A percentile compares a stretch with the other conserved stretches of the same genome.
phyloP scores from a whole-genome alignment of 2,113 vertebrate genomes.

The Heterocephalus glaber region DNA sequence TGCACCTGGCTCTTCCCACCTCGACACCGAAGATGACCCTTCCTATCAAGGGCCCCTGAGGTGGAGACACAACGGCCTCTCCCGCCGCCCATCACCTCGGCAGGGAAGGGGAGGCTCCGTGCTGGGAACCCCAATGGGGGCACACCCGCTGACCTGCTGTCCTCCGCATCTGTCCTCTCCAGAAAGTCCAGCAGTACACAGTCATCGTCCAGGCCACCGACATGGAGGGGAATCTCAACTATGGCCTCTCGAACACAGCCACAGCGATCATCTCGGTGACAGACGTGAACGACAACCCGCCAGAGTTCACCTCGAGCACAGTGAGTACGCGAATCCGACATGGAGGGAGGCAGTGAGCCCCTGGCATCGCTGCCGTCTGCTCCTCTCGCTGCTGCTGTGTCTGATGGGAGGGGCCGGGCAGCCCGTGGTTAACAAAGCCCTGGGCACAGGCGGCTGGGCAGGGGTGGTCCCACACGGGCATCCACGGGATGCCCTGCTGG shows the following conservation, averaged over 20 bases:
- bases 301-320: conserved; percentile 94
- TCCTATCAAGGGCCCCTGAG: accelerated
- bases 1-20: accelerated
- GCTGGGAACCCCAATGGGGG: not conserved
- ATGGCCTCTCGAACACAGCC: conserved; percentile 97
- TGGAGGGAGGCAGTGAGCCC: not conserved
- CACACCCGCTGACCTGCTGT: accelerated
- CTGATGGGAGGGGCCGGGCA: not conserved
- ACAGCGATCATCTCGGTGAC: conserved; percentile 95
- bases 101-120: not conserved
- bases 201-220: conserved; percentile 97
- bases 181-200: conserved; percentile 98
- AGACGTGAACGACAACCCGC: conserved; percentile 97
- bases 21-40: accelerated
- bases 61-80: too few relatives aligned
- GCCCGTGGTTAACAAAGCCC: not conserved
- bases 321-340: conserved; percentile 85
- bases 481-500: accelerated
- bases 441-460: not conserved
- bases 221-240: conserved; percentile 98
- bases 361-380: accelerated
- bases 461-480: not conserved
- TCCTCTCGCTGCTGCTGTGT: accelerated
- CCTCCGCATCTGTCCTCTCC: conserved; percentile 57
- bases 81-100: accelerated